phyloP scores from a whole-genome alignment of 2,113 vertebrate genomes.

The Alces alces region DNA sequence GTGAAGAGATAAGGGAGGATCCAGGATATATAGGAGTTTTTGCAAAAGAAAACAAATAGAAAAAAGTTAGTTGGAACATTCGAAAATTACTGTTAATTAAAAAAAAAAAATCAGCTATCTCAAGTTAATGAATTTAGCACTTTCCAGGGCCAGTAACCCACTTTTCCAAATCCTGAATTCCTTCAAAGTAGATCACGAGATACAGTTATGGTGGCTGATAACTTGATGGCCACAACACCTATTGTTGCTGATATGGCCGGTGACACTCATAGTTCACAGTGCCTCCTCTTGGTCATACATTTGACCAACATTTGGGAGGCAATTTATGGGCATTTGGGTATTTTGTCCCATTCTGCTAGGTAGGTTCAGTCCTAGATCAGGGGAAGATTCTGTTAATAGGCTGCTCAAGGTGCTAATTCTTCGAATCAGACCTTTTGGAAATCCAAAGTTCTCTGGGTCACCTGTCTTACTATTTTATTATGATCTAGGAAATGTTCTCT shows the following conservation, averaged over 20 bases:
- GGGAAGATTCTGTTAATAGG: neutral
- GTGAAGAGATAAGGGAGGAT: neutral
- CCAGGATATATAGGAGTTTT: neutral
- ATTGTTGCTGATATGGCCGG: neutral
- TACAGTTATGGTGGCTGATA: neutral
- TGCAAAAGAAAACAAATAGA: neutral
- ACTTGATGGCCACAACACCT: neutral
- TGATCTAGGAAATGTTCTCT: neutral
- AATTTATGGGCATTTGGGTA: neutral
- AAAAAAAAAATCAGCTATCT: neutral
- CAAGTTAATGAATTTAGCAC: neutral
- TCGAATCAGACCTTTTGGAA: neutral
- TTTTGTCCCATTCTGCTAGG: neutral
- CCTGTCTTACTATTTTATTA: neutral
- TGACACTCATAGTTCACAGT: neutral
- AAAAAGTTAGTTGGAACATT: neutral
- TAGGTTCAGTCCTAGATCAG: neutral
- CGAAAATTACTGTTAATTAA: neutral
- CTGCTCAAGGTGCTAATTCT: neutral
- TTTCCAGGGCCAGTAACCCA: neutral
- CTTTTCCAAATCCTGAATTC: neutral
- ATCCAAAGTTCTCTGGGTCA: neutral
- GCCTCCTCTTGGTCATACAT: neutral
- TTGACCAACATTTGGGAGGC: neutral
- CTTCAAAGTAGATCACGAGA: neutral